These are phyloP conservation scores for Platalea minor DNA, from an alignment of 2,797 vertebrate species.

Conservation along the genomic window DNA sequence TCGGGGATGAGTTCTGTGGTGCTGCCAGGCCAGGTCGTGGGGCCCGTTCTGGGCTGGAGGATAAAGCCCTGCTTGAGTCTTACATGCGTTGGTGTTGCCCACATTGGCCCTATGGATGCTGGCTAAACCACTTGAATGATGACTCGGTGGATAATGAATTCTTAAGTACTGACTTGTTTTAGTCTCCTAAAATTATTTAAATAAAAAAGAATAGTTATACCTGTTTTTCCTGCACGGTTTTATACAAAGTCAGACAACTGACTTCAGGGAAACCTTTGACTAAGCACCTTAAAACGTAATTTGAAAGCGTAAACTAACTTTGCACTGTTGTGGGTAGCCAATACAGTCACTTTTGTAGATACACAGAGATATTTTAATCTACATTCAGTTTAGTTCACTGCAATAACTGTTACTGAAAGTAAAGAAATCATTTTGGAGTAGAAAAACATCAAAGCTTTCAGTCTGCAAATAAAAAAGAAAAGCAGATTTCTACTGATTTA, in stretches of 20 bases:
- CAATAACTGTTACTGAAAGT: not conserved
- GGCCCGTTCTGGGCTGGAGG: not conserved
- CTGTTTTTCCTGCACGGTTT: conserved; percentile 18
- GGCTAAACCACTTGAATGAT: not conserved
- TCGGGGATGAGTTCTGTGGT: not conserved
- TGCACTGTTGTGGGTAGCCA: not conserved
- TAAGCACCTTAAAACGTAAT: not conserved
- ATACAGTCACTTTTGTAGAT: not conserved
- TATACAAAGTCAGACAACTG: not conserved
- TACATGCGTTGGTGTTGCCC: not conserved
- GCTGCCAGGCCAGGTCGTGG: not conserved
- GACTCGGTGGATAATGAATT: not conserved
- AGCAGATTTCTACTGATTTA: not conserved
- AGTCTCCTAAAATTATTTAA: not conserved
- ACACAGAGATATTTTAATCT: not conserved
- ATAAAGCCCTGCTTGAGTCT: not conserved
- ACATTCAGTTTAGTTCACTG: not conserved
- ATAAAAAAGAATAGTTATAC: not conserved
- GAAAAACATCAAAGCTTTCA: not conserved
- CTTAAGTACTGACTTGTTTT: not conserved
- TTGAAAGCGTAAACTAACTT: not conserved
- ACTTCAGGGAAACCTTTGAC: not conserved
- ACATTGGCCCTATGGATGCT: not conserved
- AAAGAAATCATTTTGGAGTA: not conserved
- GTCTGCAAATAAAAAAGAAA: not conserved